Percentiles rank a stretch among this genome's conserved stretches.
Evolutionary conservation across 1,140 invertebrate species (phyloP).

Genomic region (Papilio polytes): DNA sequence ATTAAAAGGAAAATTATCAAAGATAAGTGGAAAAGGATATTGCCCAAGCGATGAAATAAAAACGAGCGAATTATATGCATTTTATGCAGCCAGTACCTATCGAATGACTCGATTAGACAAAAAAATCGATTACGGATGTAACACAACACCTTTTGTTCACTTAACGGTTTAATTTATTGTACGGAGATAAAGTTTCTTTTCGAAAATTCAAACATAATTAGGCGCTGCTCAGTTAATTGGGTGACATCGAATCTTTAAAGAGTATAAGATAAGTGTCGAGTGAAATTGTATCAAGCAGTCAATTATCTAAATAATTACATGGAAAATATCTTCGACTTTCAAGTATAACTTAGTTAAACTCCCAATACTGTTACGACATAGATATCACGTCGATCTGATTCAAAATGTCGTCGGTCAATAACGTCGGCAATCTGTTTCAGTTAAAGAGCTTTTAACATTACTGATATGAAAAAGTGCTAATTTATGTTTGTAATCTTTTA

Average conservation of each 20-base stretch:
- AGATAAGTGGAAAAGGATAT: conserved; percentile 37
- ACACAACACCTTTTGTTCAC: conserved; percentile 35
- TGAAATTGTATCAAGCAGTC: conserved; percentile 13
- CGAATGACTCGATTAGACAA: conserved; percentile 33
- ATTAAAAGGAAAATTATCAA: conserved; percentile 36
- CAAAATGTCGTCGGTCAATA: neutral
- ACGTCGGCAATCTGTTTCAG: neutral
- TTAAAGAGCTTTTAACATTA: conserved; percentile 8
- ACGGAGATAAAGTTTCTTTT: conserved; percentile 32
- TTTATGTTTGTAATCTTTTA: neutral
- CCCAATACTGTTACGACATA: neutral
- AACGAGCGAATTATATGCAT: conserved; percentile 35
- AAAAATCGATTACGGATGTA: conserved; percentile 36
- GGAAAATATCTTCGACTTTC: neutral
- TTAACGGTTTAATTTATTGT: conserved; percentile 37
- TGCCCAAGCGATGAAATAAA: conserved; percentile 32
- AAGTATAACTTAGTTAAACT: neutral
- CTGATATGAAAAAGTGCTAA: neutral
- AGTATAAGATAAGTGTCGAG: conserved; percentile 9
- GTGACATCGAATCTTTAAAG: conserved; percentile 16
- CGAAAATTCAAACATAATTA: neutral
- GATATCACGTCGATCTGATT: neutral
- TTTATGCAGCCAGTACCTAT: conserved; percentile 24
- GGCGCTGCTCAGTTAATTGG: conserved; percentile 26
- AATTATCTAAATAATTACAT: neutral